phyloP scores from a whole-genome alignment of 2,888 invertebrate species.

The Thumatha senex region DNA sequence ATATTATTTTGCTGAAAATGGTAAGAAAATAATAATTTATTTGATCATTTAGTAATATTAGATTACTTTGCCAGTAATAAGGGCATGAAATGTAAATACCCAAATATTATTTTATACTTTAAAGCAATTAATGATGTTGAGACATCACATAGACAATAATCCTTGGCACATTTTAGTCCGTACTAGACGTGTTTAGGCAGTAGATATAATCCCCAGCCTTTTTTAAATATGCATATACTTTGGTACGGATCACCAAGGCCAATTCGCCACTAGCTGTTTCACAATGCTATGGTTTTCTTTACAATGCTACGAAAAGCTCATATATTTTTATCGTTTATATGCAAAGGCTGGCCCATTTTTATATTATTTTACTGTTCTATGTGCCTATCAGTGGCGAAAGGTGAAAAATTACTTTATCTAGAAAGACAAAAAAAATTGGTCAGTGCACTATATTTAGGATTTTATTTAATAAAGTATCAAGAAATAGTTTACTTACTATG shows the following conservation, averaged over 20 bases:
- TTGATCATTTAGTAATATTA: slow-evolving; percentile 36
- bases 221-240: background rate
- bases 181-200: slow-evolving; percentile 20
- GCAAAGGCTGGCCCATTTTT: slow-evolving; percentile 7
- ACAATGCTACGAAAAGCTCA: slow-evolving; percentile 17
- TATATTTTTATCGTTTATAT: slow-evolving; percentile 7
- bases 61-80: slow-evolving; percentile 39
- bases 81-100: slow-evolving; percentile 42
- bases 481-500: too few relatives aligned
- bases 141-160: slow-evolving; percentile 29
- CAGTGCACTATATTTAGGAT: background rate
- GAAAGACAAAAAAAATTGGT: background rate
- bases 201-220: slow-evolving; percentile 13
- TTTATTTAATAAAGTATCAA: too few relatives aligned
- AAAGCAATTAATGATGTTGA: slow-evolving; percentile 10
- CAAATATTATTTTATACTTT: slow-evolving; percentile 9
- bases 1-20: slow-evolving; percentile 58
- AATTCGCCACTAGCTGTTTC: slow-evolving; percentile 11
- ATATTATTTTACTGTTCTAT: slow-evolving; percentile 1
- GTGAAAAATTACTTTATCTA: background rate
- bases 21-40: slow-evolving; percentile 41
- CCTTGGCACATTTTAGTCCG: slow-evolving; percentile 35
- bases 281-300: slow-evolving; percentile 8
- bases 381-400: background rate
- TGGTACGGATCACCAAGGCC: slow-evolving; percentile 8